Evolutionary conservation across 2,113 vertebrate species (phyloP).

Genomic region (Sebastes schlegelii): DNA sequence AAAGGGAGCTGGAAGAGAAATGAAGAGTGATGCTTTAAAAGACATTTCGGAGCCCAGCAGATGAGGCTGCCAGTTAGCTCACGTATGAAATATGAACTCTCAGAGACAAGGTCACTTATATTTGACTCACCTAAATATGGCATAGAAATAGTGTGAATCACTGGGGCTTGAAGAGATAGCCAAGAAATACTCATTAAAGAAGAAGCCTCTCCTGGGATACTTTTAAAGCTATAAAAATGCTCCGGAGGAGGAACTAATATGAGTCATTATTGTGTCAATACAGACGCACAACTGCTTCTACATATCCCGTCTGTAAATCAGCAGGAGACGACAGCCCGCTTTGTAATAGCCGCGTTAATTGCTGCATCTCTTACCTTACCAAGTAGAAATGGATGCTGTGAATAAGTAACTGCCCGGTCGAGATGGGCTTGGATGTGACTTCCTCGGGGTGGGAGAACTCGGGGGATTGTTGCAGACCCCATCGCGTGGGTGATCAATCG

Average conservation of each 20-base stretch:
- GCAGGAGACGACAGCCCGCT: conserved; percentile 30
- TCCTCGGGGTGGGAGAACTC: conserved; percentile 44
- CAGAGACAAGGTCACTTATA: conserved; percentile 71
- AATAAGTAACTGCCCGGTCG: conserved; percentile 51
- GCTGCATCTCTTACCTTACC: conserved; percentile 45
- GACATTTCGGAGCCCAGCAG: conserved; percentile 29
- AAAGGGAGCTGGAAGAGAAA: conserved; percentile 4
- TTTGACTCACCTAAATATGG: conserved; percentile 72
- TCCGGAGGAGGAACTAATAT: conserved; percentile 43
- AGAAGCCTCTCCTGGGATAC: conserved; percentile 11
- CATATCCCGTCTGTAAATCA: conserved; percentile 49
- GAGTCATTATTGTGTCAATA: conserved; percentile 59
- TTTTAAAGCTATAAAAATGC: conserved; percentile 44
- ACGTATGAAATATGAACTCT: conserved; percentile 72
- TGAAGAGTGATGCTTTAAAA: conserved; percentile 28
- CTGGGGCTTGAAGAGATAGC: conserved; percentile 32
- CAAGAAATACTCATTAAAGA: conserved; percentile 49
- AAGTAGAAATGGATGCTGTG: conserved; percentile 61
- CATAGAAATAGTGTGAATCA: conserved; percentile 60
- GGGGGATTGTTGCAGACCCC: conserved; percentile 62
- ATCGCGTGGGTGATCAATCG: conserved; percentile 78
- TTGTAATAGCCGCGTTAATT: conserved; percentile 64
- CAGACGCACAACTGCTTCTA: conserved; percentile 9
- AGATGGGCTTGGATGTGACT: conserved; percentile 50
- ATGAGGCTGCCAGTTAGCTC: conserved; percentile 59